Base-by-base conservation (phyloP, 2,797 vertebrate species). In the Eutrigla gurnardus region DNA sequence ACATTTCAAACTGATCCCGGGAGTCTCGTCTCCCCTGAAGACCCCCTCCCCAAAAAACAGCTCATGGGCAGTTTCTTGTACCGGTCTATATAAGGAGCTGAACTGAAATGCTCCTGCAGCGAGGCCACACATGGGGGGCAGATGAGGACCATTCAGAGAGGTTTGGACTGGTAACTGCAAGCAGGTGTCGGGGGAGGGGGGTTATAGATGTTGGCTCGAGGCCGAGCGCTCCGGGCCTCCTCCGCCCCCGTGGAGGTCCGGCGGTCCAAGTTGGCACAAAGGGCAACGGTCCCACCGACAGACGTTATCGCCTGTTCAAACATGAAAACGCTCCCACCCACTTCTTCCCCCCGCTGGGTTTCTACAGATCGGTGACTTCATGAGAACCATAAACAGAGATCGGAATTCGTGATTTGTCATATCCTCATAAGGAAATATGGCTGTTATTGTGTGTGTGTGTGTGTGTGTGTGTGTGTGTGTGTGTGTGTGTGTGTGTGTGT, bases 361-460 rank as follows among this genome's bases (percentile, higher is more conserved):
- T 76, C 71, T 77, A 58, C 86, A 94, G 95, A 93, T 89, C 83
- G 86, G 91, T 97, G 95, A 96, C 94, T 95, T 97, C 96, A 97
- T 93, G 95, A 95, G 96, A 96, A 96, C 95, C 93, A 91, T 83
- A 90, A 88, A 77, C 83, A 72, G 92, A 91, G 88, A 79, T 82
- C 54, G 92, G 90, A 93, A 91, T 93, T 94, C 87, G 81, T 61
- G 89, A 84, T 91, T 92, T 87, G 77, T 87, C 70, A 74, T 91
- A 85, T 94, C 96, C 94, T 94, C 94, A 95, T 95, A 96, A 95
- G 96, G 96, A 95, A 89, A 92, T 92, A 84, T 88, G 84, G 66
- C 83, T 73, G 61, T 90, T 88, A 74, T 70, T 74, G 71, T 76
- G 76, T 25, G 65, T 25, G 60, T 45, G 82, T 76, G 76, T 25